These are phyloP conservation scores for Epinephelus malabaricus DNA, from an alignment of 2,797 vertebrate genomes.

Conservation along the genomic window DNA sequence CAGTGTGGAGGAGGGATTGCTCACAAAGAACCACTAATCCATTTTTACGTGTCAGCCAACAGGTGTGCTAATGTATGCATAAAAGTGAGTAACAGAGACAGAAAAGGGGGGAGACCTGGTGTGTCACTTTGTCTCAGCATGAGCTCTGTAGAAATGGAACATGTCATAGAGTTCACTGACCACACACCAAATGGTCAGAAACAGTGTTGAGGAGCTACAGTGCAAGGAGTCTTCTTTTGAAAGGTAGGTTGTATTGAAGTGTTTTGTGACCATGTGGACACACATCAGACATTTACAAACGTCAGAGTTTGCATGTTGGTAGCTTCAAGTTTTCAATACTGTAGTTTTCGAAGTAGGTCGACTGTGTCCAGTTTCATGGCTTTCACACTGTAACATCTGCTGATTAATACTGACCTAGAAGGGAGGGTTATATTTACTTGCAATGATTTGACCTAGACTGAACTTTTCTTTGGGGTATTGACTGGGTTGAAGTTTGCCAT, in stretches of 20 bases:
- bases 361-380: constrained; percentile 9
- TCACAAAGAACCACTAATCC: constrained; percentile 37
- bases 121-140: constrained; percentile 17
- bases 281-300: neutral
- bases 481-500: neutral
- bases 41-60: constrained; percentile 36
- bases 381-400: constrained; percentile 49
- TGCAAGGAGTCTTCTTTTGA: neutral
- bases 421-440: constrained; percentile 44
- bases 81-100: neutral
- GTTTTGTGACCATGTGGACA: neutral
- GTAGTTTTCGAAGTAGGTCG: constrained; percentile 44
- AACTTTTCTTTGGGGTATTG: constrained; percentile 3
- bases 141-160: constrained; percentile 45
- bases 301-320: neutral
- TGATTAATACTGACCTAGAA: constrained; percentile 49
- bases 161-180: constrained; percentile 51
- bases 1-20: constrained; percentile 37
- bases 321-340: constrained; percentile 25
- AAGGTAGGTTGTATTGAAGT: constrained; percentile 20
- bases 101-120: neutral
- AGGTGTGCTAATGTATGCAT: constrained; percentile 14
- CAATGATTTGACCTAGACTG: constrained; percentile 16
- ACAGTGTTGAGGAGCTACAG: neutral
- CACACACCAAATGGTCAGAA: neutral